Percentiles rank a stretch among this genome's conserved stretches.
phyloP scores from a whole-genome alignment of 1,140 invertebrate genomes.

The Phortica variegata region DNA sequence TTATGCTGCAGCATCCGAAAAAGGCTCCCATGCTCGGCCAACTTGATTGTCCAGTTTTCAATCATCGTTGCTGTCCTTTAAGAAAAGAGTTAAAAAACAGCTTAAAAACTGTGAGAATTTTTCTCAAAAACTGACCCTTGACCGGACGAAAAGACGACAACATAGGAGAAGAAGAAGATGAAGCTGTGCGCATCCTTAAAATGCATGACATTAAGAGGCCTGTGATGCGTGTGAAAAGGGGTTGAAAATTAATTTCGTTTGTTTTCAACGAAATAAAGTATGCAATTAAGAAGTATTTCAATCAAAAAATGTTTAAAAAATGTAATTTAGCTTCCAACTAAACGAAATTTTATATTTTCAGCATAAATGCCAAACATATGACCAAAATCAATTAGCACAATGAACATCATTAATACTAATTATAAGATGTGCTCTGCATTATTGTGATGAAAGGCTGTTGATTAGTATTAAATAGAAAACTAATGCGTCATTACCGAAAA shows the following conservation, averaged over 20 bases:
- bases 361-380: no score
- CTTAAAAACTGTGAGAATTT: constrained; percentile 49
- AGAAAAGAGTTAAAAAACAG: constrained; percentile 46
- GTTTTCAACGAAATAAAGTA: no score
- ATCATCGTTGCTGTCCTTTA: no score
- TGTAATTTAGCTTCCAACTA: no score
- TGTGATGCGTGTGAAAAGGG: constrained; percentile 5
- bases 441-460: no score
- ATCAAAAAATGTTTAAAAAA: no score
- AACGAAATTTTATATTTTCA: no score
- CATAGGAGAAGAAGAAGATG: background rate
- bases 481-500: constrained; percentile 31
- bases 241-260: constrained; percentile 14
- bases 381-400: constrained; percentile 29
- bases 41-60: constrained; percentile 37
- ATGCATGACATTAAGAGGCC: background rate
- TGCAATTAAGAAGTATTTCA: no score
- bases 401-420: constrained; percentile 44
- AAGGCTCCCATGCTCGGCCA: constrained; percentile 2
- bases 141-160: constrained; percentile 15
- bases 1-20: constrained; percentile 32
- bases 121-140: constrained; percentile 39
- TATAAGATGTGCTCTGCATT: constrained; percentile 7
- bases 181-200: background rate
- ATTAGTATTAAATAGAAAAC: no score